A percentile compares a stretch with the other conserved stretches of the same genome.
These are phyloP conservation scores for Ataeniobius toweri DNA, from an alignment of 2,797 vertebrate genomes.

Conservation along the genomic window DNA sequence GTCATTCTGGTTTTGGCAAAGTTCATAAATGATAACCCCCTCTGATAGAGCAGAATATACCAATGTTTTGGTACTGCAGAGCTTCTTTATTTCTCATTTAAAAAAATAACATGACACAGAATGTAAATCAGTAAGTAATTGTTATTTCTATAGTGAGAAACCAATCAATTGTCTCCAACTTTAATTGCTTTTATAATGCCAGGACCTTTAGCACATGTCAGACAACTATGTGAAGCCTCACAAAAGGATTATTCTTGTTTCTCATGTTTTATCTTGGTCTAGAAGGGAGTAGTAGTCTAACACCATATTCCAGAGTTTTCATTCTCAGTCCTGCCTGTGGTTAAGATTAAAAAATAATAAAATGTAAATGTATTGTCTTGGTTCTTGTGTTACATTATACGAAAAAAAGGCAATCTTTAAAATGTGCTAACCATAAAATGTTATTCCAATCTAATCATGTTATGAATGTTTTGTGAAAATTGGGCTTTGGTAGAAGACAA, in stretches of 20 bases:
- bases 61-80: neutral
- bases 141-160: neutral
- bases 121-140: neutral
- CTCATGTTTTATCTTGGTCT: neutral
- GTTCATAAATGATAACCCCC: slow-evolving; percentile 8
- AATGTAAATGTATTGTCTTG: neutral
- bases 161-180: neutral
- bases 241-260: neutral
- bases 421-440: neutral
- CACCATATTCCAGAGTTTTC: slow-evolving; percentile 13
- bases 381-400: neutral
- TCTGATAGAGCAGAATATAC: slow-evolving; percentile 6
- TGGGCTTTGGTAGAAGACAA: neutral
- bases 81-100: neutral
- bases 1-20: slow-evolving; percentile 26
- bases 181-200: neutral
- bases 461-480: neutral
- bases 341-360: neutral
- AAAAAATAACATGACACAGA: neutral
- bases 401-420: neutral
- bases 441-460: neutral
- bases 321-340: neutral
- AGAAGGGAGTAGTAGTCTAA: neutral
- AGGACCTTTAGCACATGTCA: neutral
- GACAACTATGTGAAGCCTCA: neutral